Percentiles rank a stretch among this genome's conserved stretches.
Conservation (phyloP, 2,113 vertebrate genomes). For the Gulo gulo region DNA sequence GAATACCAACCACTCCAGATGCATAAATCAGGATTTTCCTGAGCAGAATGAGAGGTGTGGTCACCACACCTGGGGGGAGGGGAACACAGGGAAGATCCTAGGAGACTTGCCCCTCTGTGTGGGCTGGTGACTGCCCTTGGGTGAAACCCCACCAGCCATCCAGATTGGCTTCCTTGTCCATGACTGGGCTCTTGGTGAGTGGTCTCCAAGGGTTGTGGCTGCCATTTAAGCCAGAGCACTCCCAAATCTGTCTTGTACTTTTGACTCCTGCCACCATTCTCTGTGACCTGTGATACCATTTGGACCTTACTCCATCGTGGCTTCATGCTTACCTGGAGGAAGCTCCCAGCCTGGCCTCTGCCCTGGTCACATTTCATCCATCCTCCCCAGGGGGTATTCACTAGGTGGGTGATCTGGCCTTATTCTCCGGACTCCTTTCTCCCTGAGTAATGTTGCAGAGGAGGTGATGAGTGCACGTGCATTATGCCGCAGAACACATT, state of each 20-base stretch:
- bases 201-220: background rate
- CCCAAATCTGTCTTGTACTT: background rate
- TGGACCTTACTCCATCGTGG: background rate
- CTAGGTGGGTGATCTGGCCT: background rate
- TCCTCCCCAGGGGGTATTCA: background rate
- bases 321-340: background rate
- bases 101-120: background rate
- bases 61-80: too few species aligned
- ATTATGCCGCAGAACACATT: too few species aligned
- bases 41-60: background rate
- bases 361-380: background rate
- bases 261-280: background rate
- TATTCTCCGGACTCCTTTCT: background rate
- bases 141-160: background rate
- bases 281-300: background rate
- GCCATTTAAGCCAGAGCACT: background rate
- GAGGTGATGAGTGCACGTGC: too few species aligned
- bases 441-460: background rate
- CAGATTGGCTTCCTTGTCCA: background rate
- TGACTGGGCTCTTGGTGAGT: background rate
- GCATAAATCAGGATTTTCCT: background rate
- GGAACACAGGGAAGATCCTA: fast-evolving
- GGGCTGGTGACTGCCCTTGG: background rate
- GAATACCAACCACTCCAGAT: background rate
- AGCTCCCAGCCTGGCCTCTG: background rate